Conservation (phyloP, 2,113 vertebrate genomes). For the Anseranas semipalmata region DNA sequence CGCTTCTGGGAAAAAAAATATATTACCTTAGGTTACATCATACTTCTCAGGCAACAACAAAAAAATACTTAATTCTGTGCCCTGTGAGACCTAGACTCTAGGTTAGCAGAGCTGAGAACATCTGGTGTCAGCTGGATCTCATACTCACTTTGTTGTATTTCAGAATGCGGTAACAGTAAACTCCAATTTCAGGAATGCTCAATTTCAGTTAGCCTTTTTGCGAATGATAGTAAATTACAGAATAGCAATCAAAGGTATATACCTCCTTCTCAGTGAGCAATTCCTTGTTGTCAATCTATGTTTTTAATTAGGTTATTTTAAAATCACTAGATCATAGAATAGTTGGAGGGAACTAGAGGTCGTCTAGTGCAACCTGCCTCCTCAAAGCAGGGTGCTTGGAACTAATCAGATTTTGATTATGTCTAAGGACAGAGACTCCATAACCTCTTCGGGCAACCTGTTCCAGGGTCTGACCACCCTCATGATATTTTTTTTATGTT, state of each 20-base stretch:
- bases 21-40: not conserved
- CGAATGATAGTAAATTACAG: not conserved
- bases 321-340: not conserved
- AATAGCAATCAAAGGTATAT: not conserved
- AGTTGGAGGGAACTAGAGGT: not conserved
- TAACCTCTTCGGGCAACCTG: not conserved
- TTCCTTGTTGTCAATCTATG: not conserved
- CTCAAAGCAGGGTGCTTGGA: not conserved
- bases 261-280: not conserved
- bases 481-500: not conserved
- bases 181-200: not conserved
- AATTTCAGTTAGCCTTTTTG: not conserved
- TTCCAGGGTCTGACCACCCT: not conserved
- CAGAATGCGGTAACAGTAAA: not conserved
- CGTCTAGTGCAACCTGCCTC: not conserved
- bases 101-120: not conserved
- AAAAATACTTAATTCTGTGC: not conserved
- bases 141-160: not conserved
- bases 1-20: not conserved
- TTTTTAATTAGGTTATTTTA: not conserved
- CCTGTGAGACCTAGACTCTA: not conserved
- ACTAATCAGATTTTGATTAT: not conserved
- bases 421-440: not conserved
- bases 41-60: not conserved
- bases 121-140: not conserved